Percentiles rank a stretch among this genome's conserved stretches.
Conservation (phyloP, 2,797 vertebrate species). For the Discoglossus pictus region DNA sequence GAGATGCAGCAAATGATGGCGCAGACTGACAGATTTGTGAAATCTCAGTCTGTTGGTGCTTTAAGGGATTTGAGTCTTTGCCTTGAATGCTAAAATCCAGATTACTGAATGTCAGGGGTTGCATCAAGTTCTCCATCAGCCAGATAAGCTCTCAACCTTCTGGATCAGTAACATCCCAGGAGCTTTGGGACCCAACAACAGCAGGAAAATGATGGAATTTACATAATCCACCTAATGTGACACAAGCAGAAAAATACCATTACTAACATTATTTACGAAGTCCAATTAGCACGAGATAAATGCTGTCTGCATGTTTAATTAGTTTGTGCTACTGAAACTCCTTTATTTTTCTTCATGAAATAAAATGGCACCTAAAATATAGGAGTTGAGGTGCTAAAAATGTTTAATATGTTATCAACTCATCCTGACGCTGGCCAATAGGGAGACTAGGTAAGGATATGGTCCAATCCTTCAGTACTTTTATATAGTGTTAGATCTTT, state of each 20-base stretch:
- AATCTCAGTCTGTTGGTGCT: conserved; percentile 10
- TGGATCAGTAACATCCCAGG: conserved; percentile 39
- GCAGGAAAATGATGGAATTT: conserved; percentile 54
- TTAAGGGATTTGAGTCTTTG: conserved; percentile 31
- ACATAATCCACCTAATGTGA: conserved; percentile 57
- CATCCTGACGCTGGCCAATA: no score
- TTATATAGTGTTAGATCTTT: no score
- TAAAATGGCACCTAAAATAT: no score
- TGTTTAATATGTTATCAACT: no score
- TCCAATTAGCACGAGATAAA: conserved; percentile 57
- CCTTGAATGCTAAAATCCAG: conserved; percentile 40
- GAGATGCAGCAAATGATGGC: conserved; percentile 43
- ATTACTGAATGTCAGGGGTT: conserved; percentile 47
- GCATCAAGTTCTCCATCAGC: conserved; percentile 52
- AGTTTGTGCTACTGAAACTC: no score
- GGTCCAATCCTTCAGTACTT: no score
- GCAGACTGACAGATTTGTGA: conserved; percentile 17
- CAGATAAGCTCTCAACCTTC: conserved; percentile 37
- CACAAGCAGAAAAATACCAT: conserved; percentile 43
- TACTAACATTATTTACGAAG: not conserved
- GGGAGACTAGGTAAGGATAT: no score
- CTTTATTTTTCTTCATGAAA: no score
- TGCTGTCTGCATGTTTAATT: conserved; percentile 39
- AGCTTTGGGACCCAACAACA: conserved; percentile 44
- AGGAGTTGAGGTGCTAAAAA: no score